A percentile compares a stretch with the other conserved stretches of the same genome.
These are phyloP conservation scores for Tretioscincus oriximinensis DNA, from an alignment of 2,113 vertebrate species.

Conservation along the genomic window DNA sequence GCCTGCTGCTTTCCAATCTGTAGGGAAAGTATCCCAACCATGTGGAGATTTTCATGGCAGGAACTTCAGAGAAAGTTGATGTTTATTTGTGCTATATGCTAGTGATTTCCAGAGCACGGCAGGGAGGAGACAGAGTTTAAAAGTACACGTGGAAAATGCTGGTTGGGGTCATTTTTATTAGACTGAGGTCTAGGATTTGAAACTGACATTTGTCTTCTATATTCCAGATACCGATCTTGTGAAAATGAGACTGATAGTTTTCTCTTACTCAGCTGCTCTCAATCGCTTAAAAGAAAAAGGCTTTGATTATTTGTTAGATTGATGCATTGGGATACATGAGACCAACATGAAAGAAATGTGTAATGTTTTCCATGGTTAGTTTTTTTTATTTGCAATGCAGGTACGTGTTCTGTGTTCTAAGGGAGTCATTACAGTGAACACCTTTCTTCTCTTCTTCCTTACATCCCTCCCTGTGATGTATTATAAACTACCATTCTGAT, in stretches of 20 bases:
- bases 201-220: constrained; percentile 19
- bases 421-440: too few species aligned
- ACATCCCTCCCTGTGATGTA: not conserved
- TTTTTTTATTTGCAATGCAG: too few species aligned
- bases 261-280: not conserved
- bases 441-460: too few species aligned
- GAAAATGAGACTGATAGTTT: not conserved
- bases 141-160: constrained; percentile 37
- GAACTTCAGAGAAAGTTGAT: constrained; percentile 23
- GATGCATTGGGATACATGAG: not conserved
- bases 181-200: not conserved
- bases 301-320: constrained; percentile 1
- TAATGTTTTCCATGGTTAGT: not conserved
- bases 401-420: too few species aligned
- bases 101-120: constrained; percentile 6
- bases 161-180: not conserved
- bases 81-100: constrained; percentile 46
- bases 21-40: constrained; percentile 51
- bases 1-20: constrained; percentile 59
- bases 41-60: constrained; percentile 1
- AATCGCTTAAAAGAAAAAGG: not conserved
- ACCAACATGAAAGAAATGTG: not conserved
- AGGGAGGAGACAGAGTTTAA: constrained; percentile 16
- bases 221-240: constrained; percentile 12
- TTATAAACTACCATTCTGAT: not conserved